A percentile compares a stretch with the other conserved stretches of the same genome.
Conservation (phyloP, 2,797 vertebrate genomes). For the Liasis olivaceus region DNA sequence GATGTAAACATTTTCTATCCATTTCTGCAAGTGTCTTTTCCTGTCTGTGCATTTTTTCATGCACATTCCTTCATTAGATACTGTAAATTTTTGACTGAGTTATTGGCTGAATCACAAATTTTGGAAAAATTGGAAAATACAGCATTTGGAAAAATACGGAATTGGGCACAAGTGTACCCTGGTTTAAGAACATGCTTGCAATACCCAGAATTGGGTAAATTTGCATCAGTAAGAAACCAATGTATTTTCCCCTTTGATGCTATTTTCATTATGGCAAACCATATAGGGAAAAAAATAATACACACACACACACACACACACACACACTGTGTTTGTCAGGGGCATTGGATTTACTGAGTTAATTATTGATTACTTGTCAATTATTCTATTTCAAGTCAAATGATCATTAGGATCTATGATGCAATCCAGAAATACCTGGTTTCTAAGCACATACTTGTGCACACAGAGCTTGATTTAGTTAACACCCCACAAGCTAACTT, state of each 20-base stretch:
- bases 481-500: background rate
- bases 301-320: too few species aligned
- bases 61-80: background rate
- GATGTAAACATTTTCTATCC: background rate
- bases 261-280: background rate
- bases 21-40: background rate
- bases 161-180: background rate
- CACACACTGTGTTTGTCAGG: background rate
- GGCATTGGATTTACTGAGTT: background rate
- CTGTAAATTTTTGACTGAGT: background rate
- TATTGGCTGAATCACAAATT: background rate
- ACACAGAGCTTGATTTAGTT: background rate
- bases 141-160: background rate
- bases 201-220: background rate
- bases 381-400: background rate
- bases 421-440: background rate
- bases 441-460: background rate
- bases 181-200: too few species aligned
- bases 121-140: background rate
- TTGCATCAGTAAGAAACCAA: background rate
- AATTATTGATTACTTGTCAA: background rate
- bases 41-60: background rate
- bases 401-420: background rate
- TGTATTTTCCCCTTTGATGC: too few species aligned
- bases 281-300: too few species aligned